A percentile compares a stretch with the other conserved stretches of the same genome.
These are phyloP conservation scores for Phylloscopus trochilus DNA, from an alignment of 2,113 vertebrate species.

Conservation along the genomic window DNA sequence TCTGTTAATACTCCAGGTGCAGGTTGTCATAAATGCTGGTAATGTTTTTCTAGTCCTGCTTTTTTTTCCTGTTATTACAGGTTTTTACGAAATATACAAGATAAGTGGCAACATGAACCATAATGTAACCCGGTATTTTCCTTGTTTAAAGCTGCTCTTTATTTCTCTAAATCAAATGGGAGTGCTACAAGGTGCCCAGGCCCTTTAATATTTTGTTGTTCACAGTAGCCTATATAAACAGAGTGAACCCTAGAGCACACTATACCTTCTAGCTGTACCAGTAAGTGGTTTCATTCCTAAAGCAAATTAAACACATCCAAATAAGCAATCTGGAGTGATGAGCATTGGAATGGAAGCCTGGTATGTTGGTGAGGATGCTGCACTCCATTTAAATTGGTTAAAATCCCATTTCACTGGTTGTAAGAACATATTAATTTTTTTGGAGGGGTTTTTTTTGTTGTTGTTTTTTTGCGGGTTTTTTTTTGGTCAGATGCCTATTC, in stretches of 20 bases:
- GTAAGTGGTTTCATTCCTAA: background rate
- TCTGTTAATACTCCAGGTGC: slow-evolving; percentile 18
- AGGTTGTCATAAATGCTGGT: slow-evolving; percentile 10
- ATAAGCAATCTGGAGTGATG: background rate
- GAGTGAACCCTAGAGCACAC: background rate
- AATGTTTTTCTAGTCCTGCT: slow-evolving; percentile 13
- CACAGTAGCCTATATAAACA: background rate
- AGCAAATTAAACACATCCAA: background rate
- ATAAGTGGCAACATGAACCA: background rate
- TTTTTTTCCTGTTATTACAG: background rate
- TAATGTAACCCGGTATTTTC: background rate
- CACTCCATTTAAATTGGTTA: background rate
- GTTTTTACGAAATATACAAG: background rate
- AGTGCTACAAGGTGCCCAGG: background rate
- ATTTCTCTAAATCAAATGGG: background rate
- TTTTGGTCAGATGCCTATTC: background rate
- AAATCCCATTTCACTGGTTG: background rate
- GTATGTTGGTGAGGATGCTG: background rate
- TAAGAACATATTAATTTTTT: background rate
- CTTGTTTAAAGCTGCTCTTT: background rate
- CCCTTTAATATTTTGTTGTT: background rate
- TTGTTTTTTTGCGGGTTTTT: background rate
- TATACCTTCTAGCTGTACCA: background rate
- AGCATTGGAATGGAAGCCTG: background rate
- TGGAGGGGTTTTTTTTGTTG: background rate